These are phyloP conservation scores for Thymelicus sylvestris DNA, from an alignment of 2,888 invertebrate species.

Conservation along the genomic window DNA sequence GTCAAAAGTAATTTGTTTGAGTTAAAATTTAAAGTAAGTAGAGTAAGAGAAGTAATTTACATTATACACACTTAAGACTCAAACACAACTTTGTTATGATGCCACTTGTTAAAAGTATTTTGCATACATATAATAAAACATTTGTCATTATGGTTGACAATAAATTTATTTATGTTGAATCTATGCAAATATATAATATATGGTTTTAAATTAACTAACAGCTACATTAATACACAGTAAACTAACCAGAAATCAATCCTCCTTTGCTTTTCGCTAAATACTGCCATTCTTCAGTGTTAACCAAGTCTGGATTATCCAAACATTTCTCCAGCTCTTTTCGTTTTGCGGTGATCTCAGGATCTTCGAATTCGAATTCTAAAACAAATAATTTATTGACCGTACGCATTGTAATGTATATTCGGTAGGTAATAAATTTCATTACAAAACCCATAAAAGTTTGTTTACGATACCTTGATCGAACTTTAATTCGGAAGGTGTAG, in stretches of 20 bases:
- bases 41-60: too few species aligned
- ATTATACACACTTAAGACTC: too few species aligned
- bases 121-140: background rate
- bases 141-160: background rate
- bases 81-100: too few species aligned
- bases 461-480: conserved; percentile 88
- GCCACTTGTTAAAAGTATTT: too few species aligned
- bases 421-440: conserved; percentile 22
- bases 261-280: conserved; percentile 86
- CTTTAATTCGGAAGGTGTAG: conserved; percentile 86
- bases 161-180: background rate
- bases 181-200: background rate
- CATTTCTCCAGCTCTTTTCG: conserved; percentile 85
- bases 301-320: conserved; percentile 72
- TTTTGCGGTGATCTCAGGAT: conserved; percentile 86
- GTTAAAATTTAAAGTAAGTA: too few species aligned
- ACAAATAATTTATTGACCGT: conserved; percentile 41
- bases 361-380: conserved; percentile 85
- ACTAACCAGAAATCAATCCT: conserved; percentile 87
- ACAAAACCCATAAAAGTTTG: conserved; percentile 46
- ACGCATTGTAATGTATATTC: background rate
- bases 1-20: too few species aligned
- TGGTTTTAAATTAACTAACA: background rate
- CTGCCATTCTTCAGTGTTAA: conserved; percentile 83
- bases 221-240: background rate